These are phyloP conservation scores for Rhizoglyphus robini DNA, from an alignment of 1,140 invertebrate genomes.

Conservation along the genomic window DNA sequence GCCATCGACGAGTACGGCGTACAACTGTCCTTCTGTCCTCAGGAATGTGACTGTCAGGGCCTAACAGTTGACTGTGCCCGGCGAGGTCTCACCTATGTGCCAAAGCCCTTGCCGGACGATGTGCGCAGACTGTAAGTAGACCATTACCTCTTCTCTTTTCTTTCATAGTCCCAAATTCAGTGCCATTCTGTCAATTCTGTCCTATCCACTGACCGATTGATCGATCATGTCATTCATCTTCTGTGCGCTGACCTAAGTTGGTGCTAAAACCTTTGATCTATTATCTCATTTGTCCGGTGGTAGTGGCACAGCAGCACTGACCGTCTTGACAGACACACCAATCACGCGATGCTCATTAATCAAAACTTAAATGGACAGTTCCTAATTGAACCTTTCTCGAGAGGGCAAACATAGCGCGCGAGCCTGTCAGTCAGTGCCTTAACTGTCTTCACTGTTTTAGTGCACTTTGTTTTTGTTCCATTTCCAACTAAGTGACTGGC, in stretches of 20 bases:
- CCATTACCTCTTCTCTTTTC: background rate
- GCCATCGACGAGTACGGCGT: conserved; percentile 19
- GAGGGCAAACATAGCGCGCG: too few species aligned
- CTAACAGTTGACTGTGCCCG: conserved; percentile 65
- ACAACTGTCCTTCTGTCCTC: conserved; percentile 45
- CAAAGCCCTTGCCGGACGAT: conserved; percentile 53
- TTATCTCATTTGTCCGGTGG: background rate
- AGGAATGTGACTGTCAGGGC: conserved; percentile 59
- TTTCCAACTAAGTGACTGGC: background rate
- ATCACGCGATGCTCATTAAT: background rate
- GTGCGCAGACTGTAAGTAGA: conserved; percentile 68
- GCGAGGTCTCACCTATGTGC: conserved; percentile 58
- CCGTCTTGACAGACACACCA: background rate
- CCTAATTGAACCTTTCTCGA: too few species aligned
- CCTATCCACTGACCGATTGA: background rate
- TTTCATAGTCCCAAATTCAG: background rate
- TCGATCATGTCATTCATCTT: background rate
- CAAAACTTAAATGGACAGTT: background rate
- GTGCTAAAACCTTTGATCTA: background rate
- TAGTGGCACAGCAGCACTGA: too few species aligned
- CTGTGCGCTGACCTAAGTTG: background rate
- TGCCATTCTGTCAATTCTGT: background rate
- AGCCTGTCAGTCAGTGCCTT: background rate
- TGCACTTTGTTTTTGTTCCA: background rate
- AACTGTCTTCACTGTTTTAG: background rate